phyloP scores from a whole-genome alignment of 2,113 vertebrate genomes.

The Alaudala cheleensis region DNA sequence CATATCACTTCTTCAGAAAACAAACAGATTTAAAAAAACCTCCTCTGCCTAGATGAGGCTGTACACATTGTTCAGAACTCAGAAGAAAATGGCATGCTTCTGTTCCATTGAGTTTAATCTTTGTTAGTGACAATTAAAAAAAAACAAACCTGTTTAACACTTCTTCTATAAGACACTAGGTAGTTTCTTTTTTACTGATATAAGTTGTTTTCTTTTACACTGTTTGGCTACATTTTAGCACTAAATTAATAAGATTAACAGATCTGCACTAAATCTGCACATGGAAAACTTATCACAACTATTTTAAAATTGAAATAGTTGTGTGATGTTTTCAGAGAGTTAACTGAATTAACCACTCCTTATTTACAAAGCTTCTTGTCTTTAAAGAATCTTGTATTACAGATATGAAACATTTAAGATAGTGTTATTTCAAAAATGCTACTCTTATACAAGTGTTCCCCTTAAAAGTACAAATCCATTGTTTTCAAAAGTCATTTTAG shows the following conservation, averaged over 20 bases:
- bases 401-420: background rate
- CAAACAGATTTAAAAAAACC: background rate
- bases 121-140: slow-evolving; percentile 28
- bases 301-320: slow-evolving; percentile 20
- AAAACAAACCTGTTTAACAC: background rate
- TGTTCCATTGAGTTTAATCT: slow-evolving; percentile 46
- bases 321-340: background rate
- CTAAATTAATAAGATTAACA: slow-evolving; percentile 5
- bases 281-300: background rate
- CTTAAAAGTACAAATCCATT: slow-evolving; percentile 11
- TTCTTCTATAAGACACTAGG: background rate
- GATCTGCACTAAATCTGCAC: background rate
- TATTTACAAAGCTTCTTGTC: background rate
- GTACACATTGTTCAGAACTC: background rate
- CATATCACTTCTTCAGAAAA: background rate
- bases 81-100: slow-evolving; percentile 30
- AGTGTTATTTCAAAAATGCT: slow-evolving; percentile 18
- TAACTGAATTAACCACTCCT: slow-evolving; percentile 3
- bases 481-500: background rate
- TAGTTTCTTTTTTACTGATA: background rate
- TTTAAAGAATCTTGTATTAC: background rate
- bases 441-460: background rate
- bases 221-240: background rate
- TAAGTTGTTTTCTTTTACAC: background rate
- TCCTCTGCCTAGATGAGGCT: background rate